Conservation (phyloP, 2,113 vertebrate species). For the Nerophis lumbriciformis region DNA sequence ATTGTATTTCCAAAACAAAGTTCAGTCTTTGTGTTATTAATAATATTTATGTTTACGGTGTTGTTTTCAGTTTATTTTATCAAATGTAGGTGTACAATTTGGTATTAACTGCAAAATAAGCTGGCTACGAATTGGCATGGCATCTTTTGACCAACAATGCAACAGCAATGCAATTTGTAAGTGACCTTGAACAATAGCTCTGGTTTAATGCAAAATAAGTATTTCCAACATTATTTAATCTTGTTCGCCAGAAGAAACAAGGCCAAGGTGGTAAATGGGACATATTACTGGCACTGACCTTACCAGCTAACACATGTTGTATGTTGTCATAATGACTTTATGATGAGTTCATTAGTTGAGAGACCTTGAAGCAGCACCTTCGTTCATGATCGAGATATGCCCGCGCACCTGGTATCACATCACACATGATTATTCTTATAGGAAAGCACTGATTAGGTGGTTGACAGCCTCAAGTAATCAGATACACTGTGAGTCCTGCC, state of each 20-base stretch:
- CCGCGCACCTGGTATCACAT: slow-evolving; percentile 43
- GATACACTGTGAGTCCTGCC: slow-evolving; percentile 62
- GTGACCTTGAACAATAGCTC: no score
- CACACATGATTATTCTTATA: slow-evolving; percentile 49
- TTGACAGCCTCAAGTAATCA: slow-evolving; percentile 52
- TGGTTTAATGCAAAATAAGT: not conserved
- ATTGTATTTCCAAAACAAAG: no score
- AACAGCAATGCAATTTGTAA: not conserved
- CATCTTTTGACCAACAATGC: not conserved
- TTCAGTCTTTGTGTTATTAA: no score
- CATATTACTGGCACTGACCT: slow-evolving; percentile 20
- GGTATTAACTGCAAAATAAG: no score
- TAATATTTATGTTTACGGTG: no score
- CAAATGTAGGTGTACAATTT: no score
- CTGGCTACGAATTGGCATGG: no score
- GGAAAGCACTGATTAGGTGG: slow-evolving; percentile 49
- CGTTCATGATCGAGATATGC: slow-evolving; percentile 42
- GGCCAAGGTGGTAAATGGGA: not conserved
- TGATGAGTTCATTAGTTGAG: slow-evolving; percentile 60
- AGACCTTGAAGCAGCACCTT: slow-evolving; percentile 54
- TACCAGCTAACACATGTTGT: slow-evolving; percentile 47
- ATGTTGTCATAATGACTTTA: slow-evolving; percentile 40
- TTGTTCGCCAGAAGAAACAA: no score
- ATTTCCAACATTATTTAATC: not conserved
- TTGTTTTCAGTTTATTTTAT: no score